phyloP scores from a whole-genome alignment of 2,113 vertebrate species.

The Chaetorhynchus papuensis region DNA sequence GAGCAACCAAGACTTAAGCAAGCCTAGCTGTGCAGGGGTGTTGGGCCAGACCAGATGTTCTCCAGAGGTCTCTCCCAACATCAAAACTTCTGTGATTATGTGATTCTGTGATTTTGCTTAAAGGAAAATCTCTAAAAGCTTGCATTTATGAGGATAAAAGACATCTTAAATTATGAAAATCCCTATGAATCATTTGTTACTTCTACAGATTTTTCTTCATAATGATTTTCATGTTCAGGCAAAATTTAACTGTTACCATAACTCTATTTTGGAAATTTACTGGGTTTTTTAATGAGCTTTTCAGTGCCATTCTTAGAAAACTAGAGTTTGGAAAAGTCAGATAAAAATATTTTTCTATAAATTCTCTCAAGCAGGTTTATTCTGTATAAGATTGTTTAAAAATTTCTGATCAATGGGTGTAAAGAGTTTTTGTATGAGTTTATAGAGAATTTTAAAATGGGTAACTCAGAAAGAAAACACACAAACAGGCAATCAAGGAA shows the following conservation, averaged over 20 bases:
- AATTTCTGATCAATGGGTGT: neutral
- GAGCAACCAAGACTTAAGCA: neutral
- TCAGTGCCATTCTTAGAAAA: neutral
- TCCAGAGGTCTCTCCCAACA: neutral
- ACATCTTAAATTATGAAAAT: neutral
- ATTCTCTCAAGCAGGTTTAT: neutral
- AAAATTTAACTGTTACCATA: neutral
- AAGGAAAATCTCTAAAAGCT: neutral
- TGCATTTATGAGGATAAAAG: neutral
- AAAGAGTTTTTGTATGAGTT: neutral
- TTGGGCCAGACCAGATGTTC: neutral
- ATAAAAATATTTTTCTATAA: neutral
- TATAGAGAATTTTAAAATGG: neutral
- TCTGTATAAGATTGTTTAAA: neutral
- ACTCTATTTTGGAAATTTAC: neutral
- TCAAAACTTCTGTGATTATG: neutral
- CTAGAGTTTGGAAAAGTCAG: neutral
- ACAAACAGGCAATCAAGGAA: neutral
- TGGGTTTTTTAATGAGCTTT: neutral
- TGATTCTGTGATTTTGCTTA: neutral
- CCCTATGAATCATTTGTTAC: neutral
- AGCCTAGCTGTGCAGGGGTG: fast-evolving
- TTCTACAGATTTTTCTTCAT: neutral
- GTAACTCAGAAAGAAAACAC: neutral
- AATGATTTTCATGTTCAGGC: neutral